Conservation (phyloP, 2,113 vertebrate species). For the Antennarius striatus region DNA sequence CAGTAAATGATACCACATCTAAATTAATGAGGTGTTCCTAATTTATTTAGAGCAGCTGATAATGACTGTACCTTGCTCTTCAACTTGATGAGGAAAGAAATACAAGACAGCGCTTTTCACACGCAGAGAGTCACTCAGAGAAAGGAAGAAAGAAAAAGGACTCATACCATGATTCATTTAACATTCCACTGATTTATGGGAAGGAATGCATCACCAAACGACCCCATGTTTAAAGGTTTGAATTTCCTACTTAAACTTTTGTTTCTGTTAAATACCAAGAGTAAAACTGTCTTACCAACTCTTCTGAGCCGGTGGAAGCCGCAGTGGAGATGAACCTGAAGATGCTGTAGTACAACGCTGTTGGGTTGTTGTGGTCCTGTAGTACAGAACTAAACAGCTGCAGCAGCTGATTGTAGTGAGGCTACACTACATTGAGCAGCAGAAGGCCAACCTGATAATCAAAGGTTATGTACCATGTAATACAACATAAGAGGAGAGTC, state of each 20-base stretch:
- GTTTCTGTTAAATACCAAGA: neutral
- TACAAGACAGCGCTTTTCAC: slow-evolving; percentile 84
- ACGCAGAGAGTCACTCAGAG: slow-evolving; percentile 79
- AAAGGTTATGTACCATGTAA: neutral
- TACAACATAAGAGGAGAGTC: neutral
- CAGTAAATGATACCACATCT: too few species aligned
- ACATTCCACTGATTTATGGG: too few species aligned
- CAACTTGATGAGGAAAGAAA: slow-evolving; percentile 85
- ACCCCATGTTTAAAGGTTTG: neutral
- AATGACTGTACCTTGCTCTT: slow-evolving; percentile 81
- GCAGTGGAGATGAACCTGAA: slow-evolving; percentile 82
- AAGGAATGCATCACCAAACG: too few species aligned
- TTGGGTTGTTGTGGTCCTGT: slow-evolving; percentile 79
- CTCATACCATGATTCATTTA: too few species aligned
- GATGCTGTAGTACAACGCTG: slow-evolving; percentile 83
- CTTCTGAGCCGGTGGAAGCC: slow-evolving; percentile 76
- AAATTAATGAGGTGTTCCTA: too few species aligned
- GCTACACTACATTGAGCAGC: slow-evolving; percentile 83
- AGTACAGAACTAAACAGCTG: slow-evolving; percentile 80
- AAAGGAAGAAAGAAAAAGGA: slow-evolving; percentile 35
- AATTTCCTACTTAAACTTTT: neutral
- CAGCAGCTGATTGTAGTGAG: slow-evolving; percentile 83
- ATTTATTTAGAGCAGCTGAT: neutral
- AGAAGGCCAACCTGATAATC: slow-evolving; percentile 82
- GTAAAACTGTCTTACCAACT: slow-evolving; percentile 78